Evolutionary conservation across 2,797 vertebrate species (phyloP).

Genomic region (Intellagama lesueurii): DNA sequence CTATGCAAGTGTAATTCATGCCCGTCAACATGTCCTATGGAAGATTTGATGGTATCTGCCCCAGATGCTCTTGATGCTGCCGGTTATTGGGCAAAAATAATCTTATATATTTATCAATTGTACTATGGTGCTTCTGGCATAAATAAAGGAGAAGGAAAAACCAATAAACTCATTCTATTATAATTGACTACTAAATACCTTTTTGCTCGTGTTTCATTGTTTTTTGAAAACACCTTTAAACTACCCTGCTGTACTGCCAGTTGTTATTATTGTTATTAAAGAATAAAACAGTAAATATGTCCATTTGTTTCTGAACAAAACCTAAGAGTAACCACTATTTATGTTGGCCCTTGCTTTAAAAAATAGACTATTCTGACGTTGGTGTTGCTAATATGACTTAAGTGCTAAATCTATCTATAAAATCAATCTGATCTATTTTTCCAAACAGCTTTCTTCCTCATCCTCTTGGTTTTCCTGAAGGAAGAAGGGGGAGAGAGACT

Average conservation of each 20-base stretch:
- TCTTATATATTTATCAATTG: too few species aligned
- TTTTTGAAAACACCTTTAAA: background rate
- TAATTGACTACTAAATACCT: background rate
- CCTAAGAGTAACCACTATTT: background rate
- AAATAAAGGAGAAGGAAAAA: background rate
- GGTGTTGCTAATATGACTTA: background rate
- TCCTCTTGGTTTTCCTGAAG: background rate
- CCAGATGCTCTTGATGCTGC: too few species aligned
- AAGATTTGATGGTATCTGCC: too few species aligned
- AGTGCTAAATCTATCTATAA: constrained; percentile 1
- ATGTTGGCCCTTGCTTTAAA: constrained; percentile 1
- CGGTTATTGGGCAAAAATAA: too few species aligned
- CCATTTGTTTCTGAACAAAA: background rate
- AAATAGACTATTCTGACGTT: constrained; percentile 3
- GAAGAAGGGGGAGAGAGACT: background rate
- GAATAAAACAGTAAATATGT: background rate
- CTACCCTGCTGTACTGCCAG: background rate
- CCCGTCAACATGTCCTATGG: too few species aligned
- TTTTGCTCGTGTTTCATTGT: background rate
- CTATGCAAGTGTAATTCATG: too few species aligned
- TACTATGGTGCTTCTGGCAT: too few species aligned
- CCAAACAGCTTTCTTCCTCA: background rate
- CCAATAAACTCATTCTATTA: background rate
- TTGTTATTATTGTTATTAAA: background rate
- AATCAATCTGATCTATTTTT: constrained; percentile 14